Evolutionary conservation across 2,888 invertebrate species (phyloP), one percentile per base, ranked within the genome.

Genomic region (Euproctis similis): DNA sequence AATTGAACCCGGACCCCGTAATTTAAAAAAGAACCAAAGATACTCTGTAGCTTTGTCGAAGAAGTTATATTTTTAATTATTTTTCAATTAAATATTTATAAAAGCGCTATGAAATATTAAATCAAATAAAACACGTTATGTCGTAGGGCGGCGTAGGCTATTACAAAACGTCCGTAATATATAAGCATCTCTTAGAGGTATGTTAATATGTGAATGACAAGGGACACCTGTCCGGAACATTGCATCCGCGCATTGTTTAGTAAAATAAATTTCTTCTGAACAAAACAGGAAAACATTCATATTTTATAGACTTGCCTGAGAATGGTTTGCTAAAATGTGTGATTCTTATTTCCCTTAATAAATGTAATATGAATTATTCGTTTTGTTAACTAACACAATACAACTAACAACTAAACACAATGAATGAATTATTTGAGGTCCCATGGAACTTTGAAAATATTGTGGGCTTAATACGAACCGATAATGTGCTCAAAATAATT

Each of bases 221-320:
- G 43, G 53, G 58, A 53, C 76, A 80, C 73, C 77, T 76, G 77
- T 69, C 74, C 78, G 81, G 80, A 74, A 75, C 73, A 53, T 51
- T 36, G 56, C 66, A 77, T 82, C 81, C 81, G 81, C 62, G 47
- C 78, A 78, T 80, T 81, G 81, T 80, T 57, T 63, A 69, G 57
- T 28, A 61, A 56, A 53, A 45, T 47, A 36, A 42, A 44, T 46
- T 29, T 46, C 40, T 49, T 49, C 49, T 42, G 10, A 42, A 24
- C 28, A 31, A 33, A 37, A 12, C 28, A 49, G 46, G 44, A 49
- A 44, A 46, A 39, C 14, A 9, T 40, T 7, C 22, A 23, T 19
- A 8, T 19, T 21, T 27, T 16, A 21, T 28, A 16, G 10, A 8
- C 24, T 30, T 30, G 23, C 31, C 24, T 16, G 26, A 18, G 12